Evolutionary conservation across 2,113 vertebrate species (phyloP).

Genomic region (Zapornia atra): DNA sequence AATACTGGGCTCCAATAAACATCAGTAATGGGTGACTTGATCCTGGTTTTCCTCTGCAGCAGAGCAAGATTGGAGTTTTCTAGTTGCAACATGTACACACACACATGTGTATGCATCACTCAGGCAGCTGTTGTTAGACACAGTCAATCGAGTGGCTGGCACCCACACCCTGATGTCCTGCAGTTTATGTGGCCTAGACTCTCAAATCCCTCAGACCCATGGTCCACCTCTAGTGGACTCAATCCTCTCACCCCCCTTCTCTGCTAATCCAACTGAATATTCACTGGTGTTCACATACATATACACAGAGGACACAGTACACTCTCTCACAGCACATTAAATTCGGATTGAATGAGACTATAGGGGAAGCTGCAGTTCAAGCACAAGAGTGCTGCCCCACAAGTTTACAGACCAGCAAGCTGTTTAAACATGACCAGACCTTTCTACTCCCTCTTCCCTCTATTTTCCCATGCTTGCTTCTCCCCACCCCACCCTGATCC

Average conservation of each 20-base stretch:
- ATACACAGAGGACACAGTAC: no score
- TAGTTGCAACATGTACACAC: no score
- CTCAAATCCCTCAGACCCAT: background rate
- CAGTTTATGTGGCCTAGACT: background rate
- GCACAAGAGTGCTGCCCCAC: background rate
- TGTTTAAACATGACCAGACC: background rate
- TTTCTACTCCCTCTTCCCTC: background rate
- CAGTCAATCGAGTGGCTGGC: accelerated
- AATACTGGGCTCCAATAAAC: background rate
- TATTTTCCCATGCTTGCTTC: background rate
- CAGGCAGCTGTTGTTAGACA: no score
- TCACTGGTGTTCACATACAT: background rate
- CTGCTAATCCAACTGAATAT: background rate
- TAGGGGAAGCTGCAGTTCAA: background rate
- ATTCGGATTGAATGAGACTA: background rate
- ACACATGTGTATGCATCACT: accelerated
- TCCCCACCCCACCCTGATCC: background rate
- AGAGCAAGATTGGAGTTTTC: background rate
- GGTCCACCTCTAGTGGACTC: background rate
- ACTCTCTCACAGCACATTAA: background rate
- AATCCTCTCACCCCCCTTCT: background rate
- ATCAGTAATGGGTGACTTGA: background rate
- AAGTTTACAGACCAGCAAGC: background rate
- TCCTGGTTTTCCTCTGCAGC: background rate
- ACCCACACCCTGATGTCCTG: background rate